Evolutionary conservation across 2,113 vertebrate genomes (phyloP).

Genomic region (Catagonus wagneri): DNA sequence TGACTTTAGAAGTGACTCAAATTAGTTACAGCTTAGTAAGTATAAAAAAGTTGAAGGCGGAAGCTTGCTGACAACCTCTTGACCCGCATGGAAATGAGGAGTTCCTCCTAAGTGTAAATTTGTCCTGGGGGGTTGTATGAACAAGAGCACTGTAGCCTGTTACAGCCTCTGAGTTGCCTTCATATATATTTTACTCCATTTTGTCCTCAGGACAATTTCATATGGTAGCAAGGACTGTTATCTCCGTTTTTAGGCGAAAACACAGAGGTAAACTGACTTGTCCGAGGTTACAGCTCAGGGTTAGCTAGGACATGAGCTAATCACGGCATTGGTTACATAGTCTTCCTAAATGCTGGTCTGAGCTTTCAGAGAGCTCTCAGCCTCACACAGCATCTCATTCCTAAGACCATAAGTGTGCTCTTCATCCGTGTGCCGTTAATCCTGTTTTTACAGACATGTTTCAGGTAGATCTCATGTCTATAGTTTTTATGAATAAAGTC

Average conservation of each 20-base stretch:
- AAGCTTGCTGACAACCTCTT: not conserved
- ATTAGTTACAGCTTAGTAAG: not conserved
- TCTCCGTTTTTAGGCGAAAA: not conserved
- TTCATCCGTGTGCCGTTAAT: not conserved
- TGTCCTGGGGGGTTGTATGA: not conserved
- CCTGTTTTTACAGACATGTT: not conserved
- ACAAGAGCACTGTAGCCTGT: not conserved
- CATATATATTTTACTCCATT: not conserved
- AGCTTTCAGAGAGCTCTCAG: not conserved
- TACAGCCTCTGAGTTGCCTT: no score
- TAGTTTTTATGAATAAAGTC: slow-evolving; percentile 1
- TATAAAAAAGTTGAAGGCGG: not conserved
- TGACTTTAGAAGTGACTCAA: not conserved
- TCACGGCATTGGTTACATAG: not conserved
- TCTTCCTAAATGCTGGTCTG: not conserved
- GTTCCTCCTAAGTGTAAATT: not conserved
- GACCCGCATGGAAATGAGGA: not conserved
- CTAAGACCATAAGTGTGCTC: not conserved
- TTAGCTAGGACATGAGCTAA: not conserved
- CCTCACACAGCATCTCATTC: not conserved
- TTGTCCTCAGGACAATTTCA: not conserved
- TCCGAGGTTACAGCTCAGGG: not conserved
- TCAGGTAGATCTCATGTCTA: not conserved
- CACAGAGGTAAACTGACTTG: not conserved
- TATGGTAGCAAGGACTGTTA: not conserved